These are phyloP conservation scores for Tanypteryx hageni DNA, from an alignment of 2,888 invertebrate genomes.

Conservation along the genomic window DNA sequence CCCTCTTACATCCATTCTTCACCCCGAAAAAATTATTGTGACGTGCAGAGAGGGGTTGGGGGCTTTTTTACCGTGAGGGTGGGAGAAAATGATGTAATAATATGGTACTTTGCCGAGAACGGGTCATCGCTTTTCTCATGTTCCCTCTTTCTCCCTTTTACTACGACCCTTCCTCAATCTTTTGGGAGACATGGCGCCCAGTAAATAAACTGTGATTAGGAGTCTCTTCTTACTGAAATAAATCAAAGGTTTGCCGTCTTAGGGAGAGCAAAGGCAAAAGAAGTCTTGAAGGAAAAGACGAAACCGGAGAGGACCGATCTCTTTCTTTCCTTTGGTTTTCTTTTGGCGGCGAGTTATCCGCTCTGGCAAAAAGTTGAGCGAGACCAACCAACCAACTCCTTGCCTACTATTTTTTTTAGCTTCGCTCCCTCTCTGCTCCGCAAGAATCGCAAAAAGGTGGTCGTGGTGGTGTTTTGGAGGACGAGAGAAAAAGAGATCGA, in stretches of 20 bases:
- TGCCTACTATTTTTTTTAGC: too few relatives aligned
- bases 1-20: too few relatives aligned
- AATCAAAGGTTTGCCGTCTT: background rate
- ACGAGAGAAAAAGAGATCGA: background rate
- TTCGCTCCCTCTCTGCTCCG: too few relatives aligned
- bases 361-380: too few relatives aligned
- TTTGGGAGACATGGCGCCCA: background rate
- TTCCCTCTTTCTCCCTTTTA: background rate
- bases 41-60: background rate
- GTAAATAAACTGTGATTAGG: background rate
- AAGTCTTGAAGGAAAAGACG: background rate
- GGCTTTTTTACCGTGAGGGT: background rate
- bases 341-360: too few relatives aligned
- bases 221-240: background rate
- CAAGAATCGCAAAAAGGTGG: background rate
- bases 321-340: too few relatives aligned
- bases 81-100: slow-evolving; percentile 41
- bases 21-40: background rate
- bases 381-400: too few relatives aligned
- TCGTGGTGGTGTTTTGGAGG: background rate
- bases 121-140: slow-evolving; percentile 33
- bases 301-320: background rate
- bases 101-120: slow-evolving; percentile 15
- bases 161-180: background rate
- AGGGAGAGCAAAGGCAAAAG: background rate